phyloP scores from a whole-genome alignment of 2,113 vertebrate genomes.

The Amphiprion percula region DNA sequence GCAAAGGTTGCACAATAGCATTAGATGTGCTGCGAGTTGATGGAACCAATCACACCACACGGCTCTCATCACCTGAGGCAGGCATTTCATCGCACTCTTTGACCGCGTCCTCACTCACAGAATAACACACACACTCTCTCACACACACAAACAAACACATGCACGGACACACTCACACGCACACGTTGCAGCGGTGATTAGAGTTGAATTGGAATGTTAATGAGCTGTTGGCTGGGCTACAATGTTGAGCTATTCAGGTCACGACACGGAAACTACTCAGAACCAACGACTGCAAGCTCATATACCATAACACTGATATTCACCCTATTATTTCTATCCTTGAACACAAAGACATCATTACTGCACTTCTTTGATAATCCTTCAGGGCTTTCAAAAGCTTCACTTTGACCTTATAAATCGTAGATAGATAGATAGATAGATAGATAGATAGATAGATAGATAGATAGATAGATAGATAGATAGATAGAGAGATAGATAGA shows the following conservation, averaged over 20 bases:
- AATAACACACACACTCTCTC: constrained; percentile 45
- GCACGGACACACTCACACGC: constrained; percentile 20
- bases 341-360: constrained; percentile 13
- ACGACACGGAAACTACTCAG: constrained; percentile 68
- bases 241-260: constrained; percentile 79
- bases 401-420: no score
- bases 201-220: constrained; percentile 80
- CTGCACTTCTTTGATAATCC: background rate
- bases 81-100: constrained; percentile 53
- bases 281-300: constrained; percentile 24
- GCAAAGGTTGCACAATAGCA: constrained; percentile 32
- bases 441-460: no score
- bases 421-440: no score
- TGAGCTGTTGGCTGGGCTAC: constrained; percentile 67
- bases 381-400: background rate
- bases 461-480: no score
- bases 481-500: no score
- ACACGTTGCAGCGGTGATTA: constrained; percentile 61
- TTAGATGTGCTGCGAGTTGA: background rate
- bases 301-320: constrained; percentile 41
- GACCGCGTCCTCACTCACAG: constrained; percentile 9
- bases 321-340: constrained; percentile 14
- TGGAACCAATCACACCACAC: constrained; percentile 22
- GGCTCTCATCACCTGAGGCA: constrained; percentile 55
- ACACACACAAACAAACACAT: constrained; percentile 14